Evolutionary conservation across 2,888 invertebrate species (phyloP), one percentile per base, ranked within the genome.

Genomic region (Catonia carolina): DNA sequence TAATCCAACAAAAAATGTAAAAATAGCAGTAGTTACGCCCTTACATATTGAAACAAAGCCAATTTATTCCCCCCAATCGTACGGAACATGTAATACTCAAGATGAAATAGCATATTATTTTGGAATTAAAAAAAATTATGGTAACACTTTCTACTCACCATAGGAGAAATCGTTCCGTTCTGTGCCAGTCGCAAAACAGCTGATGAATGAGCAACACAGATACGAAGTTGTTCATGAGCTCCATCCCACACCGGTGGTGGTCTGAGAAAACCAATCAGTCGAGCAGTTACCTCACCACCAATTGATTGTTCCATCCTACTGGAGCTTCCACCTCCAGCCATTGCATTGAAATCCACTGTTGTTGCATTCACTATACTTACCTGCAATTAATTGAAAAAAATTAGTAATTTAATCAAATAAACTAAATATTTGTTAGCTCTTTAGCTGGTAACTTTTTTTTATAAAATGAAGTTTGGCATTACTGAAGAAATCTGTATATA

Each of bases 321-420:
- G 50, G 82, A 72, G 2, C 59, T 39, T 15, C 50, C 45, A 3
- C 53, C 41, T n/a, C 48, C 57, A 49, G 41, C 39, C n/a, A 59
- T 56, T 7, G 53, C 53, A 49, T 60, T 64, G 55, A 68, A 65
- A 59, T 69, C 69, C 23, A 77, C 88, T 42, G 86, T 85, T 0
- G 92, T 91, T 2, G 89, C 86, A 68, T 91, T 91, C 4, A 93
- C 85, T 39, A 93, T 86, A 0, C 83, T 81, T 14, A 92, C 72
- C 75, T 75, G 63, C 63, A 60, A 33, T 37, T 39, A 14, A 52
- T 10, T n/a, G 20, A 22, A 20, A 35, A 45, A n/a, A 22, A 39
- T n/a, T 5, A 12, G 39, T n/a, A n/a, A n/a, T n/a, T 49, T 14
- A 10, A 10, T 49, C 14, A 14, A 47, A 53, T 22, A 22, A 6